Base-by-base conservation (phyloP, 2,888 invertebrate genomes). In the Asteroscopus sphinx region DNA sequence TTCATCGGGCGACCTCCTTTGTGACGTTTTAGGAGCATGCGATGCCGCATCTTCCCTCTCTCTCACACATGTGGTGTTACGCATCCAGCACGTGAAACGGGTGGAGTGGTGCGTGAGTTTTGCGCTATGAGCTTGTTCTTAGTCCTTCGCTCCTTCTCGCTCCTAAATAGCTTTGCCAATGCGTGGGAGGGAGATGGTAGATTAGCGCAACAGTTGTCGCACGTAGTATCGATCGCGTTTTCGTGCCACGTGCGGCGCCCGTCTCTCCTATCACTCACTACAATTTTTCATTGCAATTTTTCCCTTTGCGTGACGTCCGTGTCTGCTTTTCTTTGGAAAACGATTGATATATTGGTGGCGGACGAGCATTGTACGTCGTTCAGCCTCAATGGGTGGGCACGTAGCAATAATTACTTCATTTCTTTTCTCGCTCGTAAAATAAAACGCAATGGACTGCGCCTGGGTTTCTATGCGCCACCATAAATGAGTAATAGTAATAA, bases 1-100 rank as follows among this genome's bases (percentile, higher is more conserved):
- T 92, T 93, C 92, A 91, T 91, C 88, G 81, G 81, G 81, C 91
- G 92, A 92, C 92, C 92, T 92, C 91, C 87, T 91, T 91, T 87
- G 87, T 90, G 90, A 90, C 91, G 91, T 88, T 89, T 89, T 85
- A 86, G 87, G 88, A 87, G 83, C 88, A 87, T 87, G 87, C 87
- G 86, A 85, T 92, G 90, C 92, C 92, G 93, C 93, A 93, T 93
- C 91, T 82, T 61, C 77, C 75, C 47, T 88, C 88, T 72, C 78
- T 25, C 47, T 88, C 79, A 5, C 48, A 64, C 86, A n/a, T 51
- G 32, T 36, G 5, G 11, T 6, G 11, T 53, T 16, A 39, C 42
- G 11, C 53, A 37, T 46, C 6, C 70, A 63, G 46, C 45, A 73
- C 80, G 54, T 56, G 87, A 80, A 82, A 87, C 67, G 77, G 85